phyloP scores from a whole-genome alignment of 2,888 invertebrate genomes.

The Rhabditophanes sp. region DNA sequence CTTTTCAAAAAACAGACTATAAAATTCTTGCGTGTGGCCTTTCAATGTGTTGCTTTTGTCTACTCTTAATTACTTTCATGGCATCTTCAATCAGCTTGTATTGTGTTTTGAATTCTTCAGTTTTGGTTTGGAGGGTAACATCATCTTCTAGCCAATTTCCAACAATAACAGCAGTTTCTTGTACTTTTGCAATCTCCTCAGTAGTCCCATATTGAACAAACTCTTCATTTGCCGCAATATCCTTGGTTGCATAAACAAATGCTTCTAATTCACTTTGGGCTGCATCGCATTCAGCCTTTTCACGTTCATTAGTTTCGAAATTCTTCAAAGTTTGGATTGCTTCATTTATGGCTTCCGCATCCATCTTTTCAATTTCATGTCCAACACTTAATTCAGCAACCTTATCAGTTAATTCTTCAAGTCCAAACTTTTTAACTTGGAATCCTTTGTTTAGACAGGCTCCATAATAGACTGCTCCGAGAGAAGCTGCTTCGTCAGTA shows the following conservation, averaged over 20 bases:
- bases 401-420: too few relatives aligned
- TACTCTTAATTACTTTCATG: slow-evolving; percentile 17
- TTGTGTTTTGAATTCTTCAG: slow-evolving; percentile 46
- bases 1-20: too few relatives aligned
- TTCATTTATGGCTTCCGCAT: slow-evolving; percentile 6
- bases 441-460: slow-evolving; percentile 86
- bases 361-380: slow-evolving; percentile 24
- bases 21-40: too few relatives aligned
- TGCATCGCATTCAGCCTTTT: slow-evolving; percentile 64
- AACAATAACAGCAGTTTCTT: slow-evolving; percentile 15
- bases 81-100: slow-evolving; percentile 23
- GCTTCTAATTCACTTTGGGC: slow-evolving; percentile 81
- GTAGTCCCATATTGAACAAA: slow-evolving; percentile 23
- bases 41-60: slow-evolving; percentile 22
- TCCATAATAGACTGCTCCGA: slow-evolving; percentile 81
- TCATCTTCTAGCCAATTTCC: slow-evolving; percentile 86
- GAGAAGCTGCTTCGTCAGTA: slow-evolving; percentile 85
- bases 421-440: slow-evolving; percentile 84
- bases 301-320: slow-evolving; percentile 55
- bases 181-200: slow-evolving; percentile 27
- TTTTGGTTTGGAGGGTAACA: slow-evolving; percentile 61
- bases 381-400: slow-evolving; percentile 14
- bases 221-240: slow-evolving; percentile 63
- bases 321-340: slow-evolving; percentile 38
- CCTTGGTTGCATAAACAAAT: slow-evolving; percentile 74